These are phyloP conservation scores for Meiosimyza platycephala DNA, from an alignment of 2,888 invertebrate genomes.

Conservation along the genomic window DNA sequence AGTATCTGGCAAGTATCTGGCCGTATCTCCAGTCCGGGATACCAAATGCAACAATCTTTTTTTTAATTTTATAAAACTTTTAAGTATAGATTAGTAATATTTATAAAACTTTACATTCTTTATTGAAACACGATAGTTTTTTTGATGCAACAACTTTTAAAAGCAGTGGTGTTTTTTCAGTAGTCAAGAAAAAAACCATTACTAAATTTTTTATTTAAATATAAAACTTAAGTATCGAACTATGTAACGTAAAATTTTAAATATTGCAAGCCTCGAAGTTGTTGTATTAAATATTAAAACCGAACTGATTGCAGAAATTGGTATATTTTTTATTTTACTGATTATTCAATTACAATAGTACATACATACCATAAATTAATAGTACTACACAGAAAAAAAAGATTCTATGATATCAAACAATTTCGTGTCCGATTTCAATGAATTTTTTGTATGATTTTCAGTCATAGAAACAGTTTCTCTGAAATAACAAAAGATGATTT, in stretches of 20 bases:
- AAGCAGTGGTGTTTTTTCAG: constrained; percentile 44
- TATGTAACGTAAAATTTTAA: not conserved
- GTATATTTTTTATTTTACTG: not conserved
- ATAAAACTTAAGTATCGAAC: not conserved
- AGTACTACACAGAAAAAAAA: no score
- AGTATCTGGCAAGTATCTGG: no score
- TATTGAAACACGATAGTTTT: not conserved
- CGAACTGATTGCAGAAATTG: constrained; percentile 3
- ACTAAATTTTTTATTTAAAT: not conserved
- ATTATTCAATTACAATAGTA: no score
- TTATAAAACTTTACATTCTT: constrained; percentile 21
- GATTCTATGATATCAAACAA: no score
- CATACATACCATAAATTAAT: no score
- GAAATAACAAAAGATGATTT: no score
- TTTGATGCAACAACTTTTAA: constrained; percentile 21
- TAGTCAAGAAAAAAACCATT: constrained; percentile 39
- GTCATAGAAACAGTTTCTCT: no score
- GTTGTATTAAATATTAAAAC: constrained; percentile 10
- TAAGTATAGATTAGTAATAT: not conserved
- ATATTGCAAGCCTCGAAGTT: not conserved
- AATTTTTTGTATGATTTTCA: no score
- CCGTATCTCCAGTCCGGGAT: no score
- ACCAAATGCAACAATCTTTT: no score
- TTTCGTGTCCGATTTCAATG: no score
- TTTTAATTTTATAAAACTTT: no score